Evolutionary conservation across 1,140 invertebrate genomes (phyloP).

Genomic region (Danaus melanippus): DNA sequence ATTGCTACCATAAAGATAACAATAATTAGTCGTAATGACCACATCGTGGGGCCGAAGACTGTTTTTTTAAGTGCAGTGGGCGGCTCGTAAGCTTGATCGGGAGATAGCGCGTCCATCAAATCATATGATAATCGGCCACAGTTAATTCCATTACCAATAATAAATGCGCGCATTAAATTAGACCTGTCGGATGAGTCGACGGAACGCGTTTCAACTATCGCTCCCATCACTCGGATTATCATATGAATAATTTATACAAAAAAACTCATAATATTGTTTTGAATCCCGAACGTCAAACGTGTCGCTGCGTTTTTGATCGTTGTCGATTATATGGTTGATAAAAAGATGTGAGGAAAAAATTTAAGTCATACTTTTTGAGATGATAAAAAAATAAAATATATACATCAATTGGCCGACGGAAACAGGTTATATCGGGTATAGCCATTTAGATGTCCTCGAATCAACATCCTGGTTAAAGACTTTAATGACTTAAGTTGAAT

Average conservation of each 20-base stretch:
- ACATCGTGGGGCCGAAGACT: constrained; percentile 34
- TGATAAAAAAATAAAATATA: too few species aligned
- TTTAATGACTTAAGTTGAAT: too few species aligned
- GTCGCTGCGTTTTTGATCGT: constrained; percentile 36
- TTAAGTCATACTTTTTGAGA: background rate
- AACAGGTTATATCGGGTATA: too few species aligned
- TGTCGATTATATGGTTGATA: constrained; percentile 36
- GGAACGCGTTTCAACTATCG: constrained; percentile 42
- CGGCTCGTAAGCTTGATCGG: constrained; percentile 47
- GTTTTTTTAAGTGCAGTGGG: constrained; percentile 55
- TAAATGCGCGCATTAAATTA: constrained; percentile 71
- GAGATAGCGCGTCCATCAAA: constrained; percentile 69
- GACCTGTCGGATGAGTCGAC: constrained; percentile 64
- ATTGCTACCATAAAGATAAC: constrained; percentile 68
- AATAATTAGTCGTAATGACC: constrained; percentile 68
- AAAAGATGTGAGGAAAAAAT: constrained; percentile 5
- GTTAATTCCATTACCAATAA: constrained; percentile 71
- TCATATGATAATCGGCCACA: constrained; percentile 67
- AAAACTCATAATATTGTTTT: constrained; percentile 64
- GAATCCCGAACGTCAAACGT: constrained; percentile 45
- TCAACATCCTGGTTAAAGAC: too few species aligned
- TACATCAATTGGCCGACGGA: too few species aligned
- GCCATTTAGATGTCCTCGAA: too few species aligned
- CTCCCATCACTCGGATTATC: constrained; percentile 65
- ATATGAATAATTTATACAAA: constrained; percentile 68